These are phyloP conservation scores for Origma solitaria DNA, from an alignment of 2,113 vertebrate genomes.

Conservation along the genomic window DNA sequence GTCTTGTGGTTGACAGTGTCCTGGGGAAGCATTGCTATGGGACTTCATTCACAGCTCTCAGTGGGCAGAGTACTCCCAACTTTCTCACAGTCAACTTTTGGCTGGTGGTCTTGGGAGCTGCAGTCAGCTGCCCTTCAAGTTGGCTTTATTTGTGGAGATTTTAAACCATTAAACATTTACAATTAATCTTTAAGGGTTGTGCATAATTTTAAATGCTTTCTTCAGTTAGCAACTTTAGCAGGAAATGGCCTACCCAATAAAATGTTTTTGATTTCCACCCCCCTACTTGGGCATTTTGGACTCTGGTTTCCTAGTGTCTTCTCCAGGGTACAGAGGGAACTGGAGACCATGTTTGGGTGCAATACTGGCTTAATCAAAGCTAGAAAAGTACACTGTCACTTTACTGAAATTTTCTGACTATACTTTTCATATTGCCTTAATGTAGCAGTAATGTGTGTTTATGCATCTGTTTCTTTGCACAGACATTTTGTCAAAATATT, in stretches of 20 bases:
- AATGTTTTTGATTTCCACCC: slow-evolving; percentile 46
- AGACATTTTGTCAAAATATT: slow-evolving; percentile 84
- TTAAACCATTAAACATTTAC: slow-evolving; percentile 16
- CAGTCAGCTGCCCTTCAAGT: background rate
- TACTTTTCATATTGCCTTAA: slow-evolving; percentile 92
- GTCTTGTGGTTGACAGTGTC: background rate
- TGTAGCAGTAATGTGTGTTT: slow-evolving; percentile 91
- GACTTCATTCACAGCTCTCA: background rate
- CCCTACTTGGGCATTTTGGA: slow-evolving; percentile 66
- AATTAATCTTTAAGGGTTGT: slow-evolving; percentile 12
- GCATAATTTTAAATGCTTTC: slow-evolving; percentile 18
- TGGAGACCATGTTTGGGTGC: slow-evolving; percentile 81
- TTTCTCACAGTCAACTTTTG: background rate
- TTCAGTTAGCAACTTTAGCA: slow-evolving; percentile 26
- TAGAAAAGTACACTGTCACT: slow-evolving; percentile 90
- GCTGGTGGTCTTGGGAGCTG: background rate
- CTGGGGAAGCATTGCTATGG: background rate
- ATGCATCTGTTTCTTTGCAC: slow-evolving; percentile 93
- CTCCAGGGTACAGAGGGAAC: slow-evolving; percentile 75
- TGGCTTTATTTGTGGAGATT: slow-evolving; percentile 13
- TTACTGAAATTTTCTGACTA: slow-evolving; percentile 86
- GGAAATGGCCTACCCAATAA: background rate
- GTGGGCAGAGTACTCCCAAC: background rate
- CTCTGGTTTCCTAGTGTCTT: slow-evolving; percentile 69
- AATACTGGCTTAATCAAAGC: slow-evolving; percentile 87